These are phyloP conservation scores for Coptodon bakossiorum DNA, from an alignment of 2,113 vertebrate species.

Conservation along the genomic window DNA sequence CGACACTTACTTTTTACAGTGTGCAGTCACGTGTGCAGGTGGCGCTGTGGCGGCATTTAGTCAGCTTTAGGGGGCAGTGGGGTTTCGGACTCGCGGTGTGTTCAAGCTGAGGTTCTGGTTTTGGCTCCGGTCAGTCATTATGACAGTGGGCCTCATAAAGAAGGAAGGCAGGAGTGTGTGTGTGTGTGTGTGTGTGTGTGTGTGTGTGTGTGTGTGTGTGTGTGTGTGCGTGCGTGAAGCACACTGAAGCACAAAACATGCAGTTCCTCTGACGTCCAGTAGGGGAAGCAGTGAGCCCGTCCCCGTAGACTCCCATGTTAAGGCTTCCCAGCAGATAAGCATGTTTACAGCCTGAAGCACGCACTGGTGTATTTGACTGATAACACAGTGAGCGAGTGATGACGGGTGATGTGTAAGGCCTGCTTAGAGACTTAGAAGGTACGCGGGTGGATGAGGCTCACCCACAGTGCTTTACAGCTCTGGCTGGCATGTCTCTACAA, in stretches of 20 bases:
- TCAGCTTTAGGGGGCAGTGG: neutral
- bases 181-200: neutral
- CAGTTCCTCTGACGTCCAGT: neutral
- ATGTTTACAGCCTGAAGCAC: neutral
- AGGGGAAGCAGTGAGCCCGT: neutral
- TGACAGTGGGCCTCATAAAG: neutral
- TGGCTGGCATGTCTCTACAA: neutral
- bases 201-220: too few species aligned
- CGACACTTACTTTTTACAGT: neutral
- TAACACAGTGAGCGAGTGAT: neutral
- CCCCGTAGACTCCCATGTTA: neutral
- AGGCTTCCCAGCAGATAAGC: neutral
- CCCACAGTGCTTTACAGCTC: neutral
- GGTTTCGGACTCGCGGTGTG: neutral
- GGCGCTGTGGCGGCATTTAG: neutral
- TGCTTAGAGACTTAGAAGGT: neutral
- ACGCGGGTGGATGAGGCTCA: neutral
- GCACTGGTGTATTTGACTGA: neutral
- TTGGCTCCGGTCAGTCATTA: neutral
- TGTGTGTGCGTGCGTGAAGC: too few species aligned
- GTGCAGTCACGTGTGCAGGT: neutral
- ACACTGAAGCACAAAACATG: neutral
- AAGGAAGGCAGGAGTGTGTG: neutral
- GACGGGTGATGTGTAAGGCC: neutral
- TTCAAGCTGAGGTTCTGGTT: neutral